phyloP scores from a whole-genome alignment of 2,113 vertebrate genomes.

The Seriola dumerili region DNA sequence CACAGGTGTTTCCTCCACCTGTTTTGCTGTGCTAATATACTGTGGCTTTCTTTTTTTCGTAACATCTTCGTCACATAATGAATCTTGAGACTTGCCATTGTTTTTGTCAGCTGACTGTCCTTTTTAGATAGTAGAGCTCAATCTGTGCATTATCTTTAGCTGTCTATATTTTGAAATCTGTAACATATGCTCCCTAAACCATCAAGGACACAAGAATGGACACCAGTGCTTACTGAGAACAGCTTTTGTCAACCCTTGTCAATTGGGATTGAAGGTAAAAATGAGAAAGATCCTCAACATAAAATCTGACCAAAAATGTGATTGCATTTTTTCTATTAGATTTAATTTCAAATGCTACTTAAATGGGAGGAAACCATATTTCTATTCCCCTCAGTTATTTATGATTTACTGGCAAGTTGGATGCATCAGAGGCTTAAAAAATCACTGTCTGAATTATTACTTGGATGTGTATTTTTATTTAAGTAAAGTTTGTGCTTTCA shows the following conservation, averaged over 20 bases:
- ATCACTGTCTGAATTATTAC: not conserved
- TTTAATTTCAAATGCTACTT: not conserved
- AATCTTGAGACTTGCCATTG: not conserved
- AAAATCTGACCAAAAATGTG: not conserved
- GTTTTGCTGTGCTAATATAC: slow-evolving; percentile 1
- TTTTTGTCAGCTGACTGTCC: not conserved
- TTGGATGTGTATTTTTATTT: not conserved
- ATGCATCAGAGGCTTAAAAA: not conserved
- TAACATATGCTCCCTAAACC: not conserved
- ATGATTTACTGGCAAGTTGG: slow-evolving; percentile 10
- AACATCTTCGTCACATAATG: not conserved
- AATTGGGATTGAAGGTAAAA: not conserved
- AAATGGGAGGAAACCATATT: not conserved
- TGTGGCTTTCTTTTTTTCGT: not conserved
- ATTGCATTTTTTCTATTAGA: not conserved
- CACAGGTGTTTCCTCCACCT: slow-evolving; percentile 51
- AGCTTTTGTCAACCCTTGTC: not conserved
- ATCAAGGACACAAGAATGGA: not conserved
- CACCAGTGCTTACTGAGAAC: not conserved
- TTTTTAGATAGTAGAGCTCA: not conserved
- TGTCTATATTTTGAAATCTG: not conserved
- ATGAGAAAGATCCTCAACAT: no score
- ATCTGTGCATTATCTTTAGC: not conserved
- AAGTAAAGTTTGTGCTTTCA: slow-evolving; percentile 7
- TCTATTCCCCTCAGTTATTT: not conserved